phyloP scores from a whole-genome alignment of 2,888 invertebrate species.

The Drosophila anceps region DNA sequence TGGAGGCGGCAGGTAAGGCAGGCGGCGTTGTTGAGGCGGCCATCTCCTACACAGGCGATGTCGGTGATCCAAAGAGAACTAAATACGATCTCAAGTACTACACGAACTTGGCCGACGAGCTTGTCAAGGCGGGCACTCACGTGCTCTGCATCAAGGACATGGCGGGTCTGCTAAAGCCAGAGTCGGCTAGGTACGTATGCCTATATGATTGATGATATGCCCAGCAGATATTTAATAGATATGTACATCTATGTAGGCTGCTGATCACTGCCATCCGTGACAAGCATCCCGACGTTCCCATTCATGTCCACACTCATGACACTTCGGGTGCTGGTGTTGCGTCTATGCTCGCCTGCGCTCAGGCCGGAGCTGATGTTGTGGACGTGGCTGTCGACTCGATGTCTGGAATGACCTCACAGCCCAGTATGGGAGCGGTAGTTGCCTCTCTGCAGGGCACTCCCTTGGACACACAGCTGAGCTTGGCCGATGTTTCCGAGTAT shows the following conservation, averaged over 20 bases:
- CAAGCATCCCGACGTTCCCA: conserved; percentile 96
- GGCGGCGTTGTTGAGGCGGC: conserved; percentile 99
- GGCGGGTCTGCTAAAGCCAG: conserved; percentile 97
- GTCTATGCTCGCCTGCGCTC: conserved; percentile 95
- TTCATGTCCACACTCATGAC: conserved; percentile 99
- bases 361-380: conserved; percentile 97
- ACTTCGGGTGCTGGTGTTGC: conserved; percentile 99
- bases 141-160: conserved; percentile 98
- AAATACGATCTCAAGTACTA: conserved; percentile 99
- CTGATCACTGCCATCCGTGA: conserved; percentile 95
- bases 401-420: conserved; percentile 99
- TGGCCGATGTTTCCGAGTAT: conserved; percentile 95
- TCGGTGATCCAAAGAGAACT: conserved; percentile 94
- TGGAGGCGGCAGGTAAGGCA: conserved; percentile 99
- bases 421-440: conserved; percentile 99
- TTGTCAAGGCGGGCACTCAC: conserved; percentile 98
- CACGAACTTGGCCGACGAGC: conserved; percentile 94
- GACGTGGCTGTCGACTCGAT: conserved; percentile 99
- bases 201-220: not conserved
- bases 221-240: not conserved
- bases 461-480: conserved; percentile 88
- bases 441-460: conserved; percentile 90
- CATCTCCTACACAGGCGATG: conserved; percentile 99
- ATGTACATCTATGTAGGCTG: conserved; percentile 85
- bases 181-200: conserved; percentile 90